These are phyloP conservation scores for Odocoileus virginianus DNA, from an alignment of 2,113 vertebrate species.

Conservation along the genomic window DNA sequence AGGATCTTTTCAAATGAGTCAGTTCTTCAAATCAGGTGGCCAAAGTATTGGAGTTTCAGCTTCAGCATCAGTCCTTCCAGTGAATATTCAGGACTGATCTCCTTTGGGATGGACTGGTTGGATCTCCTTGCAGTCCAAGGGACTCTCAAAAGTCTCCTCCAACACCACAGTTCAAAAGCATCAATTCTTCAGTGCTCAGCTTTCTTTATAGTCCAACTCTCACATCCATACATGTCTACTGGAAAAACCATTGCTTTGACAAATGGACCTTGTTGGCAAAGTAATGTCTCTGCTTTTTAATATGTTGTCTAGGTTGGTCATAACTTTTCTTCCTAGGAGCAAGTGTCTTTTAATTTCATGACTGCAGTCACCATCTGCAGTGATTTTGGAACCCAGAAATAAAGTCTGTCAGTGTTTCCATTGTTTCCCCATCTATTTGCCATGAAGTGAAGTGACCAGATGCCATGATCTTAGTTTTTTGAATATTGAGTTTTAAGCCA, in stretches of 20 bases:
- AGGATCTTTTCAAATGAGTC: background rate
- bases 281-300: background rate
- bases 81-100: rapidly evolving
- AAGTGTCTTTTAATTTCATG: background rate
- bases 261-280: background rate
- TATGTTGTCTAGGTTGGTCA: background rate
- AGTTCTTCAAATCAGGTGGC: background rate
- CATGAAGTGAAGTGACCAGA: background rate
- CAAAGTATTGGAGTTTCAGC: background rate
- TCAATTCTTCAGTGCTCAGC: rapidly evolving
- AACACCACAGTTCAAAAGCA: background rate
- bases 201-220: background rate
- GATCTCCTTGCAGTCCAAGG: background rate
- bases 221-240: background rate
- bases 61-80: background rate
- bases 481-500: background rate
- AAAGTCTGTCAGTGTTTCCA: background rate
- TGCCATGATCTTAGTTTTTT: background rate
- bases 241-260: background rate
- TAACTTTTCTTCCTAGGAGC: background rate
- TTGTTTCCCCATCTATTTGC: background rate
- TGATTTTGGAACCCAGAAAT: background rate
- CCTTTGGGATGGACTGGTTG: background rate
- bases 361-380: background rate
- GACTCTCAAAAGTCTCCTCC: background rate